Evolutionary conservation across 2,888 invertebrate genomes (phyloP), one percentile per base, ranked within the genome.

Genomic region (Euzetes globulus): DNA sequence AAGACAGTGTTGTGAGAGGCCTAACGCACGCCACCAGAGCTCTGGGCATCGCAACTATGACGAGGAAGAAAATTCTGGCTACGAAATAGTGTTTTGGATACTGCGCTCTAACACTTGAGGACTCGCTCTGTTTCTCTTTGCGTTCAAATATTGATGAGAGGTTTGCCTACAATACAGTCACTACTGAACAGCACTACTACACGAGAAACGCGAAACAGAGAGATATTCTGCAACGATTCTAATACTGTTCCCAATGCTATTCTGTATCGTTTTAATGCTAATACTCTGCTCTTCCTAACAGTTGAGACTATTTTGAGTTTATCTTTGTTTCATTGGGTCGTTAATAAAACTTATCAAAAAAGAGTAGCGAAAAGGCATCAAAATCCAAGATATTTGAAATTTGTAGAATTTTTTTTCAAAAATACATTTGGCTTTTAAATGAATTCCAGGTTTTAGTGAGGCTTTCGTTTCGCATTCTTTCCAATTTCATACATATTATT

Each of bases 251-350:
- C 55, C 25, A 19, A 55, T n/a, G 15, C 50, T 50, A 55, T 22
- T 11, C 17, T 52, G 19, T 13, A 52, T n/a, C 5, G 19, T 22
- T 55, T 55, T 63, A 63, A 63, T 63, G 17, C 33, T 33, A 63
- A 55, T 22, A 63, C 63, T 63, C 17, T 33, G 25, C 63, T 63
- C 25, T 15, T 11, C 6, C 33, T 29, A 19, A 29, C 29, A 29
- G n/a, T n/a, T 25, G 17, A 63, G 17, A 63, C 63, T 63, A 63
- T 63, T 63, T 63, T 63, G 9, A 63, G 63, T 63, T 19, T 63
- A 63, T 63, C 63, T 63, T 29, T 63, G 15, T 17, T 27, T 33
- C 15, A 33, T 9, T 29, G 17, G 5, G 29, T 63, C 63, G 63
- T 63, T 63, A 63, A 63, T 63, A 63, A 63, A 29, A 63, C 13